These are phyloP conservation scores for Scaptomyza cyrtandrae DNA, from an alignment of 2,888 invertebrate genomes.

Conservation along the genomic window DNA sequence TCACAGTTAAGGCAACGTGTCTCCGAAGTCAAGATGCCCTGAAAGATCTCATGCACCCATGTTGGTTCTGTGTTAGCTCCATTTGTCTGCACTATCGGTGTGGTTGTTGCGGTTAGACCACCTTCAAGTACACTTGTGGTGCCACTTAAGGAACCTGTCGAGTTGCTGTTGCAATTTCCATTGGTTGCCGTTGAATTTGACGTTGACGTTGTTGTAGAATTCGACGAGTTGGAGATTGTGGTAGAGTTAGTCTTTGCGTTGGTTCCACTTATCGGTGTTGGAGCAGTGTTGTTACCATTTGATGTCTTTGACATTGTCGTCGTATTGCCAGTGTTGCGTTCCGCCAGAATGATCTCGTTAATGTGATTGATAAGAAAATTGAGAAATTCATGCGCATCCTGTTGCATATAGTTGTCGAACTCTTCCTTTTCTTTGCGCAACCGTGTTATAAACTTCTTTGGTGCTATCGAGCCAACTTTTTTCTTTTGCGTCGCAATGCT, in stretches of 20 bases:
- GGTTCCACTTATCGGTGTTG: constrained; percentile 5
- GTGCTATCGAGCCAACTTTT: constrained; percentile 99
- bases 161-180: constrained; percentile 79
- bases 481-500: constrained; percentile 99
- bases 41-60: constrained; percentile 99
- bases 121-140: constrained; percentile 70
- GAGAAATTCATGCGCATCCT: constrained; percentile 99
- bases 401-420: constrained; percentile 99
- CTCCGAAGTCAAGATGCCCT: constrained; percentile 99
- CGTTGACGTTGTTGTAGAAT: constrained; percentile 73
- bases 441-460: constrained; percentile 99
- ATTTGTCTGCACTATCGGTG: constrained; percentile 69
- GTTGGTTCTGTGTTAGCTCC: constrained; percentile 92
- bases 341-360: constrained; percentile 98
- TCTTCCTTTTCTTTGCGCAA: constrained; percentile 99
- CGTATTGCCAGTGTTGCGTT: constrained; percentile 77
- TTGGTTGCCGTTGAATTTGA: constrained; percentile 77
- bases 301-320: constrained; percentile 33
- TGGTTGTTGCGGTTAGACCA: constrained; percentile 62
- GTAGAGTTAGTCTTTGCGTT: constrained; percentile 58
- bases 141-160: constrained; percentile 77
- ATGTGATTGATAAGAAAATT: constrained; percentile 99
- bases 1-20: constrained; percentile 99
- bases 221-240: constrained; percentile 72
- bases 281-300: constrained; percentile 12